A percentile compares a stretch with the other conserved stretches of the same genome.
These are phyloP conservation scores for Ceratothoa steindachneri DNA, from an alignment of 2,888 invertebrate genomes.

Conservation along the genomic window DNA sequence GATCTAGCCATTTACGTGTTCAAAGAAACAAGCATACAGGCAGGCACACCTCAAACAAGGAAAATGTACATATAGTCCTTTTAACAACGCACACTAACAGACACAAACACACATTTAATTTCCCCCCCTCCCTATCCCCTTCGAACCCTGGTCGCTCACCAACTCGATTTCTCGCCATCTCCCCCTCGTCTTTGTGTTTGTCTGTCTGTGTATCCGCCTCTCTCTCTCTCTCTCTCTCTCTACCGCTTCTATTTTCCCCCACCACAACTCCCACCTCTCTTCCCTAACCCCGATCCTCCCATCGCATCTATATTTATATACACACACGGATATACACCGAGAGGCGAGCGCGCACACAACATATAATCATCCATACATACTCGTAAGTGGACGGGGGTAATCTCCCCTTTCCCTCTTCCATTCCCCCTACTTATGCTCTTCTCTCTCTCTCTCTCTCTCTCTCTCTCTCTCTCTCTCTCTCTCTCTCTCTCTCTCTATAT, in stretches of 20 bases:
- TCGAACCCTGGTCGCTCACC: background rate
- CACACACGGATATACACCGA: background rate
- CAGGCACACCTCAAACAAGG: no score
- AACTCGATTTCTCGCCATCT: background rate
- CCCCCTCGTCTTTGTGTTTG: background rate
- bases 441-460: no score
- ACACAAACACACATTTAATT: background rate
- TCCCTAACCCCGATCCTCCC: background rate
- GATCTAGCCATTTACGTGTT: no score
- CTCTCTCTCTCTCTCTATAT: background rate
- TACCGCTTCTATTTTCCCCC: background rate
- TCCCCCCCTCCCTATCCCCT: background rate
- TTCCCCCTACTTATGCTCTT: no score
- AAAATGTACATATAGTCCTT: no score
- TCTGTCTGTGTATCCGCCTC: background rate
- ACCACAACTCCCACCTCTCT: background rate
- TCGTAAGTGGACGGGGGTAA: no score
- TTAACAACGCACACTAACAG: background rate
- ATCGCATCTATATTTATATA: background rate
- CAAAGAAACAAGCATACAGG: background rate
- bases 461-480: no score
- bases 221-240: constrained; percentile 12
- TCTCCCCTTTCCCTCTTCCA: no score
- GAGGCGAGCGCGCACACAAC: no score
- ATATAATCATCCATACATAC: background rate